phyloP scores from a whole-genome alignment of 2,888 invertebrate species.

The Trimorus sp. region DNA sequence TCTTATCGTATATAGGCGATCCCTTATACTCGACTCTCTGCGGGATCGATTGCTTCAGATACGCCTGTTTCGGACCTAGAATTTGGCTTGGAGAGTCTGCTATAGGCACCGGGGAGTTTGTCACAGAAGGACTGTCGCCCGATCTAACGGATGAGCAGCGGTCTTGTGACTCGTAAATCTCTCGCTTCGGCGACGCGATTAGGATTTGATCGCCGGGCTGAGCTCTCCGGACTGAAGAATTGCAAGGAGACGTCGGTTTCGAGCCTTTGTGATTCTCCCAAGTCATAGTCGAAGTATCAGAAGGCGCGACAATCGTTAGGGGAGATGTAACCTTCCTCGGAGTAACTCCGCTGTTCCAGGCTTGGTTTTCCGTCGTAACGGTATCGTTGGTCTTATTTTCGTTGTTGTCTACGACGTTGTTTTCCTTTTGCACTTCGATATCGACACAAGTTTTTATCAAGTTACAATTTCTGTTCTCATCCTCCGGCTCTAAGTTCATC shows the following conservation, averaged over 20 bases:
- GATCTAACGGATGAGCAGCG: slow-evolving; percentile 65
- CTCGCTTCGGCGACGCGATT: slow-evolving; percentile 78
- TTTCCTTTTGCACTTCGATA: slow-evolving; percentile 50
- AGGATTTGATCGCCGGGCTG: slow-evolving; percentile 78
- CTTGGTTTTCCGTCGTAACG: slow-evolving; percentile 44
- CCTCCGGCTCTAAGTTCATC: slow-evolving; percentile 44
- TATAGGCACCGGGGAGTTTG: slow-evolving; percentile 74
- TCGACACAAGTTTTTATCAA: slow-evolving; percentile 52
- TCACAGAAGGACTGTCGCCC: slow-evolving; percentile 32
- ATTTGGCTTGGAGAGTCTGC: slow-evolving; percentile 72
- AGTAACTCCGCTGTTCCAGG: slow-evolving; percentile 36
- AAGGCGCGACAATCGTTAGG: slow-evolving; percentile 64
- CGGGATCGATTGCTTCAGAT: slow-evolving; percentile 52
- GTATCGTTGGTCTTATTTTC: slow-evolving; percentile 49
- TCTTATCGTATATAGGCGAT: slow-evolving; percentile 24
- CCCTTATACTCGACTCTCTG: slow-evolving; percentile 55
- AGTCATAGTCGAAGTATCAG: background rate
- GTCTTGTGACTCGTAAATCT: slow-evolving; percentile 70
- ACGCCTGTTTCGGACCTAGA: slow-evolving; percentile 55
- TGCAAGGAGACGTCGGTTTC: slow-evolving; percentile 45
- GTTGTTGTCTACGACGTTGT: slow-evolving; percentile 27
- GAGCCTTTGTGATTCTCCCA: slow-evolving; percentile 47
- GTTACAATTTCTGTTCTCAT: slow-evolving; percentile 32
- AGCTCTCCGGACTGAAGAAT: slow-evolving; percentile 64
- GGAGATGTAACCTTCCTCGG: slow-evolving; percentile 69